A percentile compares a stretch with the other conserved stretches of the same genome.
phyloP scores from a whole-genome alignment of 1,140 invertebrate genomes.

The Liolophura sinensis region DNA sequence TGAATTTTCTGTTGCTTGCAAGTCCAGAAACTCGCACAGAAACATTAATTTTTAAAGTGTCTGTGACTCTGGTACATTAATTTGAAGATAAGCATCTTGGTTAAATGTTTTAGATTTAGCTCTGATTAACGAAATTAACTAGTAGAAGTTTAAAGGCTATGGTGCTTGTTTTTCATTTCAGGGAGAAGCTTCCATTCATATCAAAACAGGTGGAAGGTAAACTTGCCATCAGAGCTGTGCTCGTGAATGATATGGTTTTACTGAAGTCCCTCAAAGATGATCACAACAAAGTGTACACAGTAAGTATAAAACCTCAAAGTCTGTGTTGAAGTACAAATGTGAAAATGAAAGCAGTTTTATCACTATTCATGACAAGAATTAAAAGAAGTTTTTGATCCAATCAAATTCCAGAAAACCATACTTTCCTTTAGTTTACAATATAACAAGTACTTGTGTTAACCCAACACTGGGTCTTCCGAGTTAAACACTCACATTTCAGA shows the following conservation, averaged over 20 bases:
- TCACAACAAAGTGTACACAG: slow-evolving; percentile 45
- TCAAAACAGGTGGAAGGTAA: slow-evolving; percentile 57
- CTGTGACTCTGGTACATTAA: too few relatives aligned
- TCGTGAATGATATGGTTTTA: slow-evolving; percentile 45
- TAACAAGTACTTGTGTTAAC: too few relatives aligned
- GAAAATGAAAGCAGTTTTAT: slow-evolving; percentile 2
- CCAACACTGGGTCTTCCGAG: too few relatives aligned
- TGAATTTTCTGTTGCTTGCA: too few relatives aligned
- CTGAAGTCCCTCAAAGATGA: slow-evolving; percentile 54
- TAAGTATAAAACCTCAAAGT: slow-evolving; percentile 23
- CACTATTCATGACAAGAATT: too few relatives aligned
- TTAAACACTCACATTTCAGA: too few relatives aligned
- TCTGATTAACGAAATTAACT: not conserved
- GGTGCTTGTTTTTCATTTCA: slow-evolving; percentile 22
- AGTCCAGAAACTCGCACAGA: not conserved
- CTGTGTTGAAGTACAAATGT: slow-evolving; percentile 2
- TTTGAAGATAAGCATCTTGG: not conserved
- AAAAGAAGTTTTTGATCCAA: too few relatives aligned
- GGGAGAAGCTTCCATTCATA: slow-evolving; percentile 57
- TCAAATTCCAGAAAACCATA: too few relatives aligned
- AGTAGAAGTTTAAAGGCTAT: not conserved
- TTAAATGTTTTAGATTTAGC: not conserved
- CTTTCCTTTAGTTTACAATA: too few relatives aligned
- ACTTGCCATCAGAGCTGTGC: slow-evolving; percentile 58
- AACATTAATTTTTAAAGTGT: not conserved